These are phyloP conservation scores for Phoxinus dragarum DNA, from an alignment of 2,797 vertebrate genomes.

Conservation along the genomic window DNA sequence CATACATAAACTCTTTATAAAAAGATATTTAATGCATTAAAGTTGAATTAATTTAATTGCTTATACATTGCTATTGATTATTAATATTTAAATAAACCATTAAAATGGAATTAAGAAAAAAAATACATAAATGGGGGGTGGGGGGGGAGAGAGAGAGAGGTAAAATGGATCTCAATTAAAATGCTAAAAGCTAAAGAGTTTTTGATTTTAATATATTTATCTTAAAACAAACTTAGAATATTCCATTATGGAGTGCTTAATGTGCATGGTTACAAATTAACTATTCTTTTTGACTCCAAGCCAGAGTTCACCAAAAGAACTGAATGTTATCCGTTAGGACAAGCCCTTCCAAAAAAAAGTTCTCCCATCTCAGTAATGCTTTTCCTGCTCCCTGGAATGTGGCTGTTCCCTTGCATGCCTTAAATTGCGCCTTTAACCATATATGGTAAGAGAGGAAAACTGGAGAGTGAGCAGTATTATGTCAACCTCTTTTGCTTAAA, in stretches of 20 bases:
- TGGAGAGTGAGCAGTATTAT: conserved; percentile 72
- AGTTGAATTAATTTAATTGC: no score
- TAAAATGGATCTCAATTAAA: no score
- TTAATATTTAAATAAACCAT: no score
- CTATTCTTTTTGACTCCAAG: neutral
- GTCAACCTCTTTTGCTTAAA: conserved; percentile 74
- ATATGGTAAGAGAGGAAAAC: conserved; percentile 83
- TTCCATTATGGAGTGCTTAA: neutral
- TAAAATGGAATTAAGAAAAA: no score
- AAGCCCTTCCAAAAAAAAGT: conserved; percentile 52
- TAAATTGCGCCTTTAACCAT: conserved; percentile 79
- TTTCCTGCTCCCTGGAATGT: conserved; percentile 81
- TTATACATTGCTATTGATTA: no score
- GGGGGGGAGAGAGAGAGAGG: no score
- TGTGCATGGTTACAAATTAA: neutral
- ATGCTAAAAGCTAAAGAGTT: neutral
- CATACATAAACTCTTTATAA: no score
- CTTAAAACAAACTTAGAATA: neutral
- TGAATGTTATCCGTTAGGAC: conserved; percentile 49
- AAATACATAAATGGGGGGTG: no score
- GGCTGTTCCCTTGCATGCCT: conserved; percentile 75
- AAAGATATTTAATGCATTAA: no score
- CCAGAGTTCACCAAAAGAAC: neutral
- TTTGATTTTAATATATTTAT: neutral
- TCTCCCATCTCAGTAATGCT: conserved; percentile 64